These are phyloP conservation scores for Clarias fuscus DNA, from an alignment of 2,797 vertebrate species.

Conservation along the genomic window DNA sequence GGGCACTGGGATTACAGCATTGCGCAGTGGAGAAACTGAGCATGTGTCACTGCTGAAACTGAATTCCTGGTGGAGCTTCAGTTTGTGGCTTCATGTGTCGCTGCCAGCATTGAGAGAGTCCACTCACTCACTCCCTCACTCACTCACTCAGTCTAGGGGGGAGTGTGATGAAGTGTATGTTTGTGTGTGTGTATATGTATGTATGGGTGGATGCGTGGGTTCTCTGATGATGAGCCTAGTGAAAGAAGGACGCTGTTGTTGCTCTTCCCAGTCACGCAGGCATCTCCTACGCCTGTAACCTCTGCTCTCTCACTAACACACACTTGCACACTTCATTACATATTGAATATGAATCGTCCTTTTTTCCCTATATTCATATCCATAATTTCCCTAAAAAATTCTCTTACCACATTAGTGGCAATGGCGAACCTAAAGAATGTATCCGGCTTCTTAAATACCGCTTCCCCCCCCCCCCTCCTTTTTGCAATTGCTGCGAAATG, in stretches of 20 bases:
- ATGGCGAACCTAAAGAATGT: conserved; percentile 29
- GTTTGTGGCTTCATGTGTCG: conserved; percentile 32
- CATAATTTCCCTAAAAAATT: conserved; percentile 45
- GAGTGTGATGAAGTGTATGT: conserved; percentile 8
- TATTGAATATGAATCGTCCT: conserved; percentile 19
- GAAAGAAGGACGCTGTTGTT: conserved; percentile 67
- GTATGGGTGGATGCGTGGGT: conserved; percentile 48
- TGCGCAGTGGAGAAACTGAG: conserved; percentile 48
- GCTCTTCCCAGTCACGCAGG: conserved; percentile 71
- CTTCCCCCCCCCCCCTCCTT: conserved; percentile 1
- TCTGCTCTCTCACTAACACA: conserved; percentile 47
- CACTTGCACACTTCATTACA: conserved; percentile 14
- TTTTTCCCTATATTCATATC: conserved; percentile 35
- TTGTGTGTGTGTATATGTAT: conserved; percentile 11
- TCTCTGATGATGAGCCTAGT: conserved; percentile 58
- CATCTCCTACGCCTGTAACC: conserved; percentile 71
- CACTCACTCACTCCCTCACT: neutral
- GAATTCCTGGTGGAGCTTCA: conserved; percentile 43
- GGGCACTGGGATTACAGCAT: conserved; percentile 35
- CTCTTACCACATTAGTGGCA: conserved; percentile 48
- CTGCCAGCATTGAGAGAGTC: conserved; percentile 27
- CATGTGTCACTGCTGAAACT: conserved; percentile 45
- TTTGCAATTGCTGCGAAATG: conserved; percentile 33
- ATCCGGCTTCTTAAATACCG: conserved; percentile 37
- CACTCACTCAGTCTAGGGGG: neutral